Evolutionary conservation across 2,797 vertebrate genomes (phyloP).

Genomic region (Danionella dracula): DNA sequence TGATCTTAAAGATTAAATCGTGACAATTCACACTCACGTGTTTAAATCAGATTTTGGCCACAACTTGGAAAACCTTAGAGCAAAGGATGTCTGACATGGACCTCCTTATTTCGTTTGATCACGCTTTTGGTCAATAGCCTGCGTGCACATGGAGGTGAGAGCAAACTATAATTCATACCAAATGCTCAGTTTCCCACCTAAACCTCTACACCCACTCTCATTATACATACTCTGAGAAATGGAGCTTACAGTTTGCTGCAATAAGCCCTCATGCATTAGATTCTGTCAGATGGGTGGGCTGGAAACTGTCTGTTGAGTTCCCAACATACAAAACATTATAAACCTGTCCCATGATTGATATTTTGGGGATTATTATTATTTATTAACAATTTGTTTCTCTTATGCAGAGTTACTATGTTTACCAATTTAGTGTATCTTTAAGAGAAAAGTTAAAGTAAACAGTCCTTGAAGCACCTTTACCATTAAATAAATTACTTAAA

Average conservation of each 20-base stretch:
- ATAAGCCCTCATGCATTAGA: conserved; percentile 34
- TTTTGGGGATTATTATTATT: too few species aligned
- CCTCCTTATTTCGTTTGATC: conserved; percentile 16
- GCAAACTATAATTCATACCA: conserved; percentile 24
- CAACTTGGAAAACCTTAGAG: conserved; percentile 14
- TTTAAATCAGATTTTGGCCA: conserved; percentile 15
- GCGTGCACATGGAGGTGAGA: conserved; percentile 21
- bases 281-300: conserved; percentile 30
- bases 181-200: conserved; percentile 25
- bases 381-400: too few species aligned
- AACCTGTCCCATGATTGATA: background rate
- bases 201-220: conserved; percentile 9
- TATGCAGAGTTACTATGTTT: too few species aligned
- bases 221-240: conserved; percentile 24
- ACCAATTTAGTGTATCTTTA: too few species aligned
- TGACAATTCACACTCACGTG: background rate
- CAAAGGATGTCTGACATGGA: background rate
- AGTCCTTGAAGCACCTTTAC: too few species aligned
- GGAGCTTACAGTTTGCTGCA: conserved; percentile 28
- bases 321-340: conserved; percentile 14
- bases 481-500: too few species aligned
- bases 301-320: conserved; percentile 18
- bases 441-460: too few species aligned
- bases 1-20: background rate
- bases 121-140: conserved; percentile 1